Conservation (phyloP, 2,888 invertebrate species). For the Scaptomyza flava region DNA sequence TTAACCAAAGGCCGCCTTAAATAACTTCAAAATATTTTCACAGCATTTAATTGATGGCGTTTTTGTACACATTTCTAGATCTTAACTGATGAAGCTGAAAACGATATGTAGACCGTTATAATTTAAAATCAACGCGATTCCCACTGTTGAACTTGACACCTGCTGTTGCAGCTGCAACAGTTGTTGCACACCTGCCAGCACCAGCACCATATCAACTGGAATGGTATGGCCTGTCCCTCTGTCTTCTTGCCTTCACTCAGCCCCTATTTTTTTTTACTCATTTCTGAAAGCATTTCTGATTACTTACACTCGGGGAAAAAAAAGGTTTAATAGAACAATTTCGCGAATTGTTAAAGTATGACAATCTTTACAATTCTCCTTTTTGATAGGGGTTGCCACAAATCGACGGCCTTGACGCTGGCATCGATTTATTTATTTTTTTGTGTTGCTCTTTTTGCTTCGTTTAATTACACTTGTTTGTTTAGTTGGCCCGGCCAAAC, state of each 20-base stretch:
- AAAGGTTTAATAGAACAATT: too few species aligned
- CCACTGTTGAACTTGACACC: slow-evolving; percentile 61
- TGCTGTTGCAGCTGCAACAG: slow-evolving; percentile 34
- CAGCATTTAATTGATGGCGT: too few species aligned
- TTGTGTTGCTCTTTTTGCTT: slow-evolving; percentile 9
- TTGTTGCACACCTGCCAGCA: slow-evolving; percentile 16
- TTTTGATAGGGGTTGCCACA: slow-evolving; percentile 15
- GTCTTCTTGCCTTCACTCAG: background rate
- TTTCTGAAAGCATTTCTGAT: background rate
- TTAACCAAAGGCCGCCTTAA: too few species aligned
- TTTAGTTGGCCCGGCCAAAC: slow-evolving; percentile 56
- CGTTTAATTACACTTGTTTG: slow-evolving; percentile 43
- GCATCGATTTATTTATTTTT: slow-evolving; percentile 12
- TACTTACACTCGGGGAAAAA: background rate
- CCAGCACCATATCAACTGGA: slow-evolving; percentile 12
- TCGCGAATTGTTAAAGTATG: too few species aligned
- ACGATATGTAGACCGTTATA: slow-evolving; percentile 55
- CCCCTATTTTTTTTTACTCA: background rate
- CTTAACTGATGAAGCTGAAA: slow-evolving; percentile 42
- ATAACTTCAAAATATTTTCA: too few species aligned
- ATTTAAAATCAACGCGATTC: slow-evolving; percentile 68
- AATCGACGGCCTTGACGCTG: slow-evolving; percentile 39
- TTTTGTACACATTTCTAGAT: slow-evolving; percentile 24
- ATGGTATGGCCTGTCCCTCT: slow-evolving; percentile 1
- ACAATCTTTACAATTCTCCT: too few species aligned